phyloP scores from a whole-genome alignment of 2,113 vertebrate genomes.

The Poeciliopsis prolifica region DNA sequence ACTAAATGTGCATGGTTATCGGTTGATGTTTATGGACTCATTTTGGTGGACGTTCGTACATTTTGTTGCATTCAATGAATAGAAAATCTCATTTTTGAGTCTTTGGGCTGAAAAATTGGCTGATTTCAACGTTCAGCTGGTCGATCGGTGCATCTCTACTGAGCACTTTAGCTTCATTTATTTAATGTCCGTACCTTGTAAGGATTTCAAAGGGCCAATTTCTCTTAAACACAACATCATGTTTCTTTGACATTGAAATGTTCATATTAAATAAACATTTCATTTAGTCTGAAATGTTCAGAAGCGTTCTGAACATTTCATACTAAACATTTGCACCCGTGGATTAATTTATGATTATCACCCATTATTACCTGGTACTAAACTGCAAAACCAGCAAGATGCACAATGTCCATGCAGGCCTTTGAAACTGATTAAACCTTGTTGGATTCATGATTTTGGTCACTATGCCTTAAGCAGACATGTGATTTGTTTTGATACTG shows the following conservation, averaged over 20 bases:
- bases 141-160: background rate
- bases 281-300: too few species aligned
- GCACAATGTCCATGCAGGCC: constrained; percentile 4
- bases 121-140: background rate
- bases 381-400: constrained; percentile 26
- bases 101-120: background rate
- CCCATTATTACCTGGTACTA: constrained; percentile 46
- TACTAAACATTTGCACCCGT: constrained; percentile 57
- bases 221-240: background rate
- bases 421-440: constrained; percentile 33
- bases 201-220: constrained; percentile 41
- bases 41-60: background rate
- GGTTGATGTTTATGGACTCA: background rate
- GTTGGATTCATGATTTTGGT: constrained; percentile 32
- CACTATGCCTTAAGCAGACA: constrained; percentile 74
- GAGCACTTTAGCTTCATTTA: background rate
- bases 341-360: constrained; percentile 19
- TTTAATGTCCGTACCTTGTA: background rate
- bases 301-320: constrained; percentile 38
- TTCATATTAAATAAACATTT: too few species aligned
- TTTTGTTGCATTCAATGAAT: background rate
- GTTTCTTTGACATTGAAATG: background rate
- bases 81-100: background rate
- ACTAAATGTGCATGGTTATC: too few species aligned
- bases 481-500: constrained; percentile 56